Base-by-base conservation (phyloP, 1,140 invertebrate genomes). In the Hypsibius dujardini region DNA sequence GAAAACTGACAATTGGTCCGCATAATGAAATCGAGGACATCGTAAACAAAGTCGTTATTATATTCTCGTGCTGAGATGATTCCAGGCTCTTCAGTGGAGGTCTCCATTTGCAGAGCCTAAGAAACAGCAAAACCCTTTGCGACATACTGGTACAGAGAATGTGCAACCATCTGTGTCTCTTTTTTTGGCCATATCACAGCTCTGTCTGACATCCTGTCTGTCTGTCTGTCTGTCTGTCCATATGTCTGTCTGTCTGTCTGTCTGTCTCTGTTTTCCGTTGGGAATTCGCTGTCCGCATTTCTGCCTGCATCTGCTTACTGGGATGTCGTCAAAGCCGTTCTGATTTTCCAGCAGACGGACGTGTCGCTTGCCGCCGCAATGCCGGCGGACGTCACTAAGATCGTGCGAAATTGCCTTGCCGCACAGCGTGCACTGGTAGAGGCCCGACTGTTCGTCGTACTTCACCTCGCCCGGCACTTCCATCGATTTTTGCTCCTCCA, bases 41-140 rank as follows among this genome's bases (percentile, higher is more conserved):
- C 62, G 62, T 67, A 67, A 42, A 67, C 62, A 67, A 67, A 67
- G 3, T 67, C 62, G 62, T 67, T 67, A 42, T 67, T 67, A 45
- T 67, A 67, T 7, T 12, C 62, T 3, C 62, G 62, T 7, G 62
- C 62, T 12, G 12, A 67, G 3, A 67, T 28, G 28, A 28, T 28
- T 28, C 28, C 28, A 28, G 28, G 28, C 28, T 28, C 28, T 28
- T 28, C 28, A 28, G 28, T 28, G 28, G 28, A 28, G 28, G 28
- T 28, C 28, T 28, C 28, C 28, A 28, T 28, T 28, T 28, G 28
- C 28, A 28, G 28, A 28, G 28, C 28, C 28, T 28, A 28, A 28
- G 28, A 28, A 28, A 28, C 28, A 28, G 28, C 28, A 28, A 28
- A 28, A 28, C 28, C 28, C 28, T 28, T 28, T 28, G 28, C 28